Conservation (phyloP, 2,888 invertebrate species). For the Eudasyphora cyanicolor region DNA sequence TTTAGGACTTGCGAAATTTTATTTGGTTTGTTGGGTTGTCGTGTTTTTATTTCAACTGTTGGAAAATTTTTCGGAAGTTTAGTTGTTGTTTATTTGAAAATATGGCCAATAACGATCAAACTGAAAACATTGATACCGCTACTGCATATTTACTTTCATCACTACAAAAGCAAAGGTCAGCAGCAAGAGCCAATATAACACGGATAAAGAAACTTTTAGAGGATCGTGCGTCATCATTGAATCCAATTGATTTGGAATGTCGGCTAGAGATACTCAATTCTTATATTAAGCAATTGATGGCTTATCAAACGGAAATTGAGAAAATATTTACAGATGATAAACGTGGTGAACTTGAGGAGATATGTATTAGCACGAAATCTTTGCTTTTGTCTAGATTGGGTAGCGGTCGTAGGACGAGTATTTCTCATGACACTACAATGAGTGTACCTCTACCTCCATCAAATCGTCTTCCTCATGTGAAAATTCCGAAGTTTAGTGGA, state of each 20-base stretch:
- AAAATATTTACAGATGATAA: not conserved
- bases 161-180: not conserved
- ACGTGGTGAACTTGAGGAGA: conserved; percentile 19
- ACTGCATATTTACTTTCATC: not conserved
- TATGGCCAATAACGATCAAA: too few relatives aligned
- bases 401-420: not conserved
- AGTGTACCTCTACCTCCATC: not conserved
- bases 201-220: not conserved
- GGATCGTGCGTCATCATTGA: not conserved
- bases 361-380: conserved; percentile 30
- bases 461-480: not conserved
- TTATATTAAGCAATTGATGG: conserved; percentile 39
- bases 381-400: too few relatives aligned
- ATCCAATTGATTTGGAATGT: not conserved
- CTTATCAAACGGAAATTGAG: conserved; percentile 36
- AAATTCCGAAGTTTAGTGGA: conserved; percentile 13
- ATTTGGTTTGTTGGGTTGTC: too few relatives aligned
- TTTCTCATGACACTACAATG: not conserved
- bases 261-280: conserved; percentile 33
- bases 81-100: too few relatives aligned
- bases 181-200: not conserved
- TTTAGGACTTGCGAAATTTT: too few relatives aligned
- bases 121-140: not conserved
- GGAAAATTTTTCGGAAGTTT: too few relatives aligned
- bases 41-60: too few relatives aligned